phyloP scores from a whole-genome alignment of 2,113 vertebrate species.

The Isichthys henryi region DNA sequence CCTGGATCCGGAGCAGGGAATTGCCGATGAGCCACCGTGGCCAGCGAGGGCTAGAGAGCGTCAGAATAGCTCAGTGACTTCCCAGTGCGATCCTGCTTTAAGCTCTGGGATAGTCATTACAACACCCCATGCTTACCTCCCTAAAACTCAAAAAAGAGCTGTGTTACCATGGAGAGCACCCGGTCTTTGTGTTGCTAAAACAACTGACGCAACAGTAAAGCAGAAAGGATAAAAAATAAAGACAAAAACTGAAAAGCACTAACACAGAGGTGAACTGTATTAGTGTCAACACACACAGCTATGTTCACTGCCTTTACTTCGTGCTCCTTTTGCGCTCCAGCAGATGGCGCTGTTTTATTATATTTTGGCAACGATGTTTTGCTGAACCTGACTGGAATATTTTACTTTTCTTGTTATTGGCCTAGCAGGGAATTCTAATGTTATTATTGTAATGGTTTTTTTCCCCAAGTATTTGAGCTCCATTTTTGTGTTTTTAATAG shows the following conservation, averaged over 20 bases:
- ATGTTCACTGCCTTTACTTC: background rate
- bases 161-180: background rate
- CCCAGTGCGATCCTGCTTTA: background rate
- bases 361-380: background rate
- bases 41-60: background rate
- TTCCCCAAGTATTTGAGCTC: background rate
- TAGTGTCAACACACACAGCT: background rate
- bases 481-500: background rate
- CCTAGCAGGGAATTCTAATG: background rate
- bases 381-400: background rate
- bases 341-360: background rate
- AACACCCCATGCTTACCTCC: background rate
- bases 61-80: background rate
- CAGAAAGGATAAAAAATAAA: background rate
- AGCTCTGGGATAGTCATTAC: conserved; percentile 12
- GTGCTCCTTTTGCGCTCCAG: background rate
- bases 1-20: background rate
- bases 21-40: background rate
- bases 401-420: conserved; percentile 1
- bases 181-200: background rate
- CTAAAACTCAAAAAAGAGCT: background rate
- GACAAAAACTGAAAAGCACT: background rate
- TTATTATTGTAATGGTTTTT: background rate
- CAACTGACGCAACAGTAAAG: background rate
- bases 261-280: background rate